Conservation (phyloP, 1,140 invertebrate species). For the Drosophila sp. region DNA sequence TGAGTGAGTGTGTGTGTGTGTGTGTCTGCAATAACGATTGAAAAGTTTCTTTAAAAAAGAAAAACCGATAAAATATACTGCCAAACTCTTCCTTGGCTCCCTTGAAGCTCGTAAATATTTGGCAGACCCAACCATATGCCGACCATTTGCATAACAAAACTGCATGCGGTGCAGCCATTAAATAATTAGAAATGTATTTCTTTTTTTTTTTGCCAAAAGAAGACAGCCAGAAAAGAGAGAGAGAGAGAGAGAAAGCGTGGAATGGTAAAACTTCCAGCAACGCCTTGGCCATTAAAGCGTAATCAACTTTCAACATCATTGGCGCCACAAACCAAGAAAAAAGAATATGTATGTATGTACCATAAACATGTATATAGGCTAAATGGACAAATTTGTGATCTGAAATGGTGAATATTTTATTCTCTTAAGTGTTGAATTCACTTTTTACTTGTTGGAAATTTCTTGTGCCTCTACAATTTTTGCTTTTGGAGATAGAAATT, state of each 20-base stretch:
- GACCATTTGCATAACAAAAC: conserved; percentile 80
- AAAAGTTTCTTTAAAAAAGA: conserved; percentile 58
- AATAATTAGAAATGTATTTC: conserved; percentile 78
- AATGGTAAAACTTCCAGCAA: conserved; percentile 52
- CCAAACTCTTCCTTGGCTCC: conserved; percentile 20
- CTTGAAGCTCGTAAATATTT: conserved; percentile 69
- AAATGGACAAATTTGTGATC: not conserved
- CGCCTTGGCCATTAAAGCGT: conserved; percentile 77
- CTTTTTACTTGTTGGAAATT: too few relatives aligned
- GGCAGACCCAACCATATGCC: conserved; percentile 44
- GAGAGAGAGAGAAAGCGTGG: conserved; percentile 2
- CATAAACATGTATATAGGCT: not conserved
- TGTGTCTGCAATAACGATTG: conserved; percentile 71
- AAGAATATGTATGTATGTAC: conserved; percentile 24
- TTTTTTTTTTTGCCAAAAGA: conserved; percentile 21
- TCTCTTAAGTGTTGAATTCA: not conserved
- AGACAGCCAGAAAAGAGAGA: conserved; percentile 29
- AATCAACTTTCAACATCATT: conserved; percentile 74
- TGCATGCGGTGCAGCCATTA: conserved; percentile 76
- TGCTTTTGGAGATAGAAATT: too few relatives aligned
- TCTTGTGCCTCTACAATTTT: too few relatives aligned
- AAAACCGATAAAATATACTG: conserved; percentile 62
- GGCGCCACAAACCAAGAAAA: conserved; percentile 47
- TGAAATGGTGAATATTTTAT: not conserved
- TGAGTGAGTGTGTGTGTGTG: conserved; percentile 15